Evolutionary conservation across 2,888 invertebrate genomes (phyloP), one percentile per base, ranked within the genome.

Genomic region (Carcina quercana): DNA sequence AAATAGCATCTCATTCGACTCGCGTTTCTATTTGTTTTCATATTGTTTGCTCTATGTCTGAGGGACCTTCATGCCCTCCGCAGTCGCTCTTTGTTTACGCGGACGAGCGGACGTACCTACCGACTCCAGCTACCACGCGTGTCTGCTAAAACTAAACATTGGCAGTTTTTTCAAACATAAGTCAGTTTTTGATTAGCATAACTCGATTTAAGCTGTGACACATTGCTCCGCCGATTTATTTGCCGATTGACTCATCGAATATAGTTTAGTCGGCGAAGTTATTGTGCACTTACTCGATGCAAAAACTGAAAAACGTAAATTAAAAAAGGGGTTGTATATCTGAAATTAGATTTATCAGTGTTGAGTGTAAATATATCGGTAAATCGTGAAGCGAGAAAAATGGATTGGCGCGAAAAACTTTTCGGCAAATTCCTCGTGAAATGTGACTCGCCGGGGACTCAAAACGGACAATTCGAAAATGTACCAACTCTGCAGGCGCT

Each of bases 391-490:
- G 13, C 17, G 21, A 34, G 25, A 21, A 71, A 59, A 42, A 80
- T 82, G 69, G 86, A 86, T 68, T 88, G 88, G 88, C 86, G 86
- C 57, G 87, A 87, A 66, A 86, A 86, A 61, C 80, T 88, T 47
- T 87, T 88, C 48, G 88, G 88, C 1, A 82, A 84, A 56, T 67
- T 72, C 32, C 60, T 88, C 12, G 78, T 87, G 33, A 83, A 79
- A 51, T 87, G 87, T 60, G 70, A 70, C 33, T 64, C 71, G n/a
- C 53, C 63, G 13, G 69, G 73, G 10, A 69, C 65, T 14, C 68
- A 76, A 39, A 75, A 64, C 37, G 85, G 82, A 19, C 78, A 82
- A 45, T 83, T 83, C 40, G 79, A 85, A 40, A 66, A 68, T 37
- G 47, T 80, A 8, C 50, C 74, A 1, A 86, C 87, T 1, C 48